Evolutionary conservation across 2,888 invertebrate genomes (phyloP), one percentile per base, ranked within the genome.

Genomic region (Trichogramma evanescens): DNA sequence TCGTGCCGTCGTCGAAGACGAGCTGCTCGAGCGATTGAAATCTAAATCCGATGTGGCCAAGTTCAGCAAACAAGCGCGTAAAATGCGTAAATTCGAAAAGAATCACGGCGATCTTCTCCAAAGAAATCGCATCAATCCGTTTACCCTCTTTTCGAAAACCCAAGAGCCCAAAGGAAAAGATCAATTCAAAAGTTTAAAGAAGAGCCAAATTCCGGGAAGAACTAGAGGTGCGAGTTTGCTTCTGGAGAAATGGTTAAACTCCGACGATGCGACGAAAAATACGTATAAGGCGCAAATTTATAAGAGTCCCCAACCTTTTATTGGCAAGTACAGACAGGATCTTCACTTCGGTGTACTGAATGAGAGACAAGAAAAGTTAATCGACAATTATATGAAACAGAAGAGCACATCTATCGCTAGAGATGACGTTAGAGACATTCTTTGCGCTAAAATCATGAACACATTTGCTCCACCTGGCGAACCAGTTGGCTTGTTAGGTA

Each of bases 381-480:
- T 93, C 50, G 81, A 84, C 3, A 79, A 80, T 40, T 89, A 87
- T 73, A 72, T 83, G 41, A 78, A 81, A 57, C 78, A 79, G 9
- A 62, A 61, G 7, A 13, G 58, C 0, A 58, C 10, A 0, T 56
- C 66, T 1, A 64, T 73, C 4, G 61, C 41, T 0, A 72, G 70
- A 41, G 65, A 70, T 1, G 80, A 82, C 53, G 85, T 95, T 60
- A 76, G 82, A 10, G 85, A 90, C 62, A 82, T 93, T 62, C 82
- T 95, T 72, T 86, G 86, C 69, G 80, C 87, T 7, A 94, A 94
- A 78, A 84, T 86, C 55, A 84, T 92, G 76, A 85, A 85, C 66
- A 86, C 93, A 0, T 79, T 93, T 71, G 91, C 88, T 38, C 85
- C 86, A 40, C 94, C 98, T 0, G 99, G 99, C 0, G 99, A 99